These are phyloP conservation scores for Fulmarus glacialis DNA, from an alignment of 2,113 vertebrate species.

Conservation along the genomic window DNA sequence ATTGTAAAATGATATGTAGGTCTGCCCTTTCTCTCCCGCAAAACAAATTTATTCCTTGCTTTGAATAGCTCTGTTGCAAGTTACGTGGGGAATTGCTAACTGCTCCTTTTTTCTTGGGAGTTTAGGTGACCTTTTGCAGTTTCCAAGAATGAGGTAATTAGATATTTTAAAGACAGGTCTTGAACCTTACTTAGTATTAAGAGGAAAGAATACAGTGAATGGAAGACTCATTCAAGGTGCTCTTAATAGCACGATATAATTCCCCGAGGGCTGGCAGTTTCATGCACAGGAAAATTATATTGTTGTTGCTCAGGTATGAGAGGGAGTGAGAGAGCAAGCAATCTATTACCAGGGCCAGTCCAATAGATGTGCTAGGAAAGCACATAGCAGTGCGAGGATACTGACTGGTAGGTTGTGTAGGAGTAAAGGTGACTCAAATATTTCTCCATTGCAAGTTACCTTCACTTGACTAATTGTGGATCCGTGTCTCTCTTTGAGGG, in stretches of 20 bases:
- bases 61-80: background rate
- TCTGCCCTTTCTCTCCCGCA: background rate
- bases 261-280: background rate
- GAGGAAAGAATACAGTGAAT: background rate
- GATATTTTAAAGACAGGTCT: background rate
- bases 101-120: background rate
- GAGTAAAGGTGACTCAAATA: background rate
- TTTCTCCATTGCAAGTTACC: background rate
- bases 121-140: background rate
- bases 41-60: background rate
- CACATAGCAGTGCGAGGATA: accelerated
- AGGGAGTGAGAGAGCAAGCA: background rate
- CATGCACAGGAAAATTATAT: background rate
- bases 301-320: background rate
- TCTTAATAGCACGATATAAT: background rate
- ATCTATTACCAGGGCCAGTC: background rate
- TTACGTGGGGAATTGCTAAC: background rate
- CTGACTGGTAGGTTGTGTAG: background rate
- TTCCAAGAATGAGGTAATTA: background rate
- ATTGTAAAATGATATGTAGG: background rate
- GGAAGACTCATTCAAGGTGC: background rate
- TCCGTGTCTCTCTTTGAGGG: background rate
- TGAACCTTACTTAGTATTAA: background rate
- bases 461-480: background rate
- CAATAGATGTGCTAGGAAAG: background rate